These are phyloP conservation scores for Bombus sibiricus DNA, from an alignment of 1,140 invertebrate genomes.

Conservation along the genomic window DNA sequence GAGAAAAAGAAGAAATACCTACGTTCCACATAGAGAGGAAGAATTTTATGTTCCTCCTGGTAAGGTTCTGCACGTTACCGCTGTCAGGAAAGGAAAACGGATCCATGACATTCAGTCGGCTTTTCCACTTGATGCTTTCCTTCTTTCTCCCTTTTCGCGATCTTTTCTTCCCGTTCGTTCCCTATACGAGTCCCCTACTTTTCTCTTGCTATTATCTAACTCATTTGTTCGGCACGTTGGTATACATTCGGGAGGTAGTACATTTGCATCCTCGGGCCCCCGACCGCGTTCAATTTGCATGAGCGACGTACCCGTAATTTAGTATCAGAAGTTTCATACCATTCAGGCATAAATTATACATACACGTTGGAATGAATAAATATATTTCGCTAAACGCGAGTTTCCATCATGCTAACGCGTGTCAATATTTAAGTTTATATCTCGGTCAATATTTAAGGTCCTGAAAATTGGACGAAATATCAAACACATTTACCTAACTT, in stretches of 20 bases:
- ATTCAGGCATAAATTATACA: conserved; percentile 20
- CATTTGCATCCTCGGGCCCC: conserved; percentile 16
- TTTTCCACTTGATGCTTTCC: conserved; percentile 24
- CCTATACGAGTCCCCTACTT: background rate
- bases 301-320: background rate
- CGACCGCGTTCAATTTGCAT: conserved; percentile 3
- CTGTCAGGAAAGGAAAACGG: conserved; percentile 19
- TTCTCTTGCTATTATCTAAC: conserved; percentile 21
- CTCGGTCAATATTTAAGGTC: background rate
- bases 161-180: background rate
- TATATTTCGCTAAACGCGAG: background rate
- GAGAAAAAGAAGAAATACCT: background rate
- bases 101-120: conserved; percentile 32
- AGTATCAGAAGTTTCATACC: background rate
- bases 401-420: background rate
- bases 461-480: background rate
- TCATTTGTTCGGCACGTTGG: conserved; percentile 28
- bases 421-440: background rate
- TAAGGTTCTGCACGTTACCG: conserved; percentile 7
- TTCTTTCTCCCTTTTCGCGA: too few relatives aligned
- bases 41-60: conserved; percentile 32
- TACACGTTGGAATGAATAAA: background rate
- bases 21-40: background rate
- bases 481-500: background rate
- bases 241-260: background rate